Evolutionary conservation across 2,113 vertebrate species (phyloP).

Genomic region (Eudyptes chrysolophus): DNA sequence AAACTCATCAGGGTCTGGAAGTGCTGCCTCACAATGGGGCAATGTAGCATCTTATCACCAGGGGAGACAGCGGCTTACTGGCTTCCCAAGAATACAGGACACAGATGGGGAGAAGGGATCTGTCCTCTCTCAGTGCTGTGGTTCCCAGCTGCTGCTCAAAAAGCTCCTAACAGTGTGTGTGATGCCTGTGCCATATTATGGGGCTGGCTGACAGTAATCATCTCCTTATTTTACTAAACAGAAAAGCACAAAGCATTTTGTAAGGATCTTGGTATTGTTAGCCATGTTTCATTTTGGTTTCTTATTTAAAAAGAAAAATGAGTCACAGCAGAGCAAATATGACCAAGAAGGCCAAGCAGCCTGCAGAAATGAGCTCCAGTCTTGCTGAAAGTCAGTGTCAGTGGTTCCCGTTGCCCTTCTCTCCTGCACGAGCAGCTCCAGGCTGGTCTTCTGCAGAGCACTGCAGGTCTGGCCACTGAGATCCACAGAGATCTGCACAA

Average conservation of each 20-base stretch:
- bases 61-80: background rate
- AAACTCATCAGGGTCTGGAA: background rate
- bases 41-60: too few species aligned
- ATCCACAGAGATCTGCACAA: background rate
- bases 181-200: background rate
- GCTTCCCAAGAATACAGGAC: background rate
- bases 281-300: background rate
- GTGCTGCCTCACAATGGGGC: background rate
- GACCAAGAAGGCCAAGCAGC: background rate
- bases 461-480: background rate
- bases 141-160: background rate
- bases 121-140: background rate
- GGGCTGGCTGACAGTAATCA: background rate
- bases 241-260: background rate
- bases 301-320: background rate
- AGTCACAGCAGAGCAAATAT: conserved; percentile 7
- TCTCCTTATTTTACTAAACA: background rate
- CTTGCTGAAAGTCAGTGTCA: background rate
- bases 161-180: background rate
- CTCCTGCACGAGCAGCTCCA: background rate
- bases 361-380: background rate
- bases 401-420: background rate
- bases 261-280: background rate
- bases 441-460: background rate
- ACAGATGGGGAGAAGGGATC: background rate